A percentile compares a stretch with the other conserved stretches of the same genome.
Evolutionary conservation across 2,797 vertebrate species (phyloP).

Genomic region (Anguilla obscura): DNA sequence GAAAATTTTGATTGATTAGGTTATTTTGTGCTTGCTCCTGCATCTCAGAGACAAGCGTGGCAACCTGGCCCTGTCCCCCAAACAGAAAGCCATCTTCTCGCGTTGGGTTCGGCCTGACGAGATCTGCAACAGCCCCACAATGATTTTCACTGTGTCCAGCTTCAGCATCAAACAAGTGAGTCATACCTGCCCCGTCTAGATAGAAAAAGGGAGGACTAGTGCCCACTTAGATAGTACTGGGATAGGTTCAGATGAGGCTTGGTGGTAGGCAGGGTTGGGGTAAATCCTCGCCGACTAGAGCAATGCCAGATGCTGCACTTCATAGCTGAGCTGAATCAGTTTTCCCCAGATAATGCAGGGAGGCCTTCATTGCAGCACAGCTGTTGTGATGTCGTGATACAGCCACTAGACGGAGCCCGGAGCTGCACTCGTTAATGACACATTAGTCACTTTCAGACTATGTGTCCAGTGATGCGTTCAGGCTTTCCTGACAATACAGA

Average conservation of each 20-base stretch:
- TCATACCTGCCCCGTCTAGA: not conserved
- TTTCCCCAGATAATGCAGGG: not conserved
- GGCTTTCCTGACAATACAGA: not conserved
- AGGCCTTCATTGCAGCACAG: not conserved
- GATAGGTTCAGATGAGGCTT: not conserved
- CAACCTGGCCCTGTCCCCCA: conserved; percentile 91
- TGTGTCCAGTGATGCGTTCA: not conserved
- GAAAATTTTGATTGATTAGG: not conserved
- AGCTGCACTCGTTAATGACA: not conserved
- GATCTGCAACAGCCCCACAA: conserved; percentile 90
- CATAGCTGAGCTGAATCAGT: not conserved
- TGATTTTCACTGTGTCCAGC: conserved; percentile 98
- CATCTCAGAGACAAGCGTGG: conserved; percentile 84
- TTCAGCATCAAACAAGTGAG: conserved; percentile 99
- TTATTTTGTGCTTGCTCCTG: conserved; percentile 21
- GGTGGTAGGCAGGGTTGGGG: not conserved
- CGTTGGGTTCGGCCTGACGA: conserved; percentile 96
- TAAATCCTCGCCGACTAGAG: not conserved
- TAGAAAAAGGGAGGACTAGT: not conserved
- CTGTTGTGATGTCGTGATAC: not conserved
- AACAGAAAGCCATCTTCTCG: conserved; percentile 93
- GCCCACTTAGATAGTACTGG: too few species aligned
- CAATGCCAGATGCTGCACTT: not conserved
- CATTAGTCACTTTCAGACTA: not conserved
- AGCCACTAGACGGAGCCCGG: not conserved